A percentile compares a stretch with the other conserved stretches of the same genome.
These are phyloP conservation scores for Dicyema japonicum DNA, from an alignment of 1,140 invertebrate genomes.

Conservation along the genomic window DNA sequence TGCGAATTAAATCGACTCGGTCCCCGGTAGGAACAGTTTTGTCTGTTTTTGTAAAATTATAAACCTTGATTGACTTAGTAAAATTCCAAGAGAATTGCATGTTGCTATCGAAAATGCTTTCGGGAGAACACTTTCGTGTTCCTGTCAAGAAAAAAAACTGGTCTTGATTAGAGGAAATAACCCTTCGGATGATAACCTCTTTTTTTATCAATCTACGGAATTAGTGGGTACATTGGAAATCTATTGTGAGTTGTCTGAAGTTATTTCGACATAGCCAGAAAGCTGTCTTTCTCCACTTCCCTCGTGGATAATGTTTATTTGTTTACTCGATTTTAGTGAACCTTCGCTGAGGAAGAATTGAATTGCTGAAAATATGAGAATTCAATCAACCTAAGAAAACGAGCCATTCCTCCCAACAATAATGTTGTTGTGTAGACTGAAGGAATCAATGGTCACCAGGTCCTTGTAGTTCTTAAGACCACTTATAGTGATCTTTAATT, in stretches of 20 bases:
- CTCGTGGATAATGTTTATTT: constrained; percentile 74
- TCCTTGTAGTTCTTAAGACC: constrained; percentile 95
- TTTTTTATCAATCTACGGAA: too few relatives aligned
- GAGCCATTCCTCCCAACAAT: constrained; percentile 78
- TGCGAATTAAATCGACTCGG: constrained; percentile 51
- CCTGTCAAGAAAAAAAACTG: constrained; percentile 97
- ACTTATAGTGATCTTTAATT: constrained; percentile 66
- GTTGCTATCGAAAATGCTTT: too few relatives aligned
- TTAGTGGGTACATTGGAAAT: constrained; percentile 57
- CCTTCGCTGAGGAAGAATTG: constrained; percentile 97
- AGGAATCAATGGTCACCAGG: constrained; percentile 81
- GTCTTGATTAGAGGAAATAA: constrained; percentile 93
- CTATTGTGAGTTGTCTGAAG: constrained; percentile 85
- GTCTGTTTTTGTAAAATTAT: too few relatives aligned
- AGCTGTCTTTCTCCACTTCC: constrained; percentile 76
- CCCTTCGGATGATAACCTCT: constrained; percentile 58
- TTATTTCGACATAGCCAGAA: constrained; percentile 89
- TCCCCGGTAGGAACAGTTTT: constrained; percentile 33
- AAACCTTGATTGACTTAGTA: too few relatives aligned
- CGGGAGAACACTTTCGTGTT: constrained; percentile 3
- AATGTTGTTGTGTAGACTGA: constrained; percentile 84
- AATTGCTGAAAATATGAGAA: too few relatives aligned
- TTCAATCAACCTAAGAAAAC: too few relatives aligned
- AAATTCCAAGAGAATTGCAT: too few relatives aligned
- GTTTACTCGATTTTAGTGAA: constrained; percentile 63